A percentile compares a stretch with the other conserved stretches of the same genome.
These are phyloP conservation scores for Seriola dumerili DNA, from an alignment of 2,113 vertebrate species.

Conservation along the genomic window DNA sequence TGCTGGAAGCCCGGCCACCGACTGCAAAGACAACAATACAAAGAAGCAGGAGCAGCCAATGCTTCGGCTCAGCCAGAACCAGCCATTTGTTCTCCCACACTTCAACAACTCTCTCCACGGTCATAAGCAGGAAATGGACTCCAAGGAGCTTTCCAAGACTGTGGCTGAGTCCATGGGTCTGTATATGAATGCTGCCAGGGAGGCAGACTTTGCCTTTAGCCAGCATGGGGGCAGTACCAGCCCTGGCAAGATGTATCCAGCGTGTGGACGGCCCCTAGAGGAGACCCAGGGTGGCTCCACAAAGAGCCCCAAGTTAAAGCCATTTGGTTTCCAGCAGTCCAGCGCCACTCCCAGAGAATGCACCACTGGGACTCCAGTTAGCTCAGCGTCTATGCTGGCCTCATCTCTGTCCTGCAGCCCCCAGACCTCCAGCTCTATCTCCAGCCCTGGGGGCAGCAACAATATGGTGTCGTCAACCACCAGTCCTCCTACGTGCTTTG, in stretches of 20 bases:
- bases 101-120: constrained; percentile 88
- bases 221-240: constrained; percentile 87
- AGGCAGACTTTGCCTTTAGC: constrained; percentile 91
- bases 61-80: constrained; percentile 88
- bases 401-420: constrained; percentile 89
- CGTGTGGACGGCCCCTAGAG: constrained; percentile 87
- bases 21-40: constrained; percentile 87
- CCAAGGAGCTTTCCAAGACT: constrained; percentile 96
- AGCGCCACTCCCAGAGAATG: constrained; percentile 85
- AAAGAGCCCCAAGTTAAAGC: constrained; percentile 81
- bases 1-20: constrained; percentile 80
- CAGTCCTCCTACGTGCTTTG: constrained; percentile 89
- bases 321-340: constrained; percentile 83
- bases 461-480: constrained; percentile 94
- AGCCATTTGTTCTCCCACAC: constrained; percentile 86
- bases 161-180: constrained; percentile 99
- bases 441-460: constrained; percentile 85
- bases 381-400: constrained; percentile 81
- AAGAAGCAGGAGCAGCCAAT: constrained; percentile 90
- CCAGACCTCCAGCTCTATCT: constrained; percentile 86
- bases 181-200: constrained; percentile 96
- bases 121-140: constrained; percentile 90
- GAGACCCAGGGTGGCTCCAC: constrained; percentile 73
- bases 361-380: constrained; percentile 78
- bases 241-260: constrained; percentile 91